Conservation (phyloP, 1,140 invertebrate species). For the Pseudomyrmex flavicornis region DNA sequence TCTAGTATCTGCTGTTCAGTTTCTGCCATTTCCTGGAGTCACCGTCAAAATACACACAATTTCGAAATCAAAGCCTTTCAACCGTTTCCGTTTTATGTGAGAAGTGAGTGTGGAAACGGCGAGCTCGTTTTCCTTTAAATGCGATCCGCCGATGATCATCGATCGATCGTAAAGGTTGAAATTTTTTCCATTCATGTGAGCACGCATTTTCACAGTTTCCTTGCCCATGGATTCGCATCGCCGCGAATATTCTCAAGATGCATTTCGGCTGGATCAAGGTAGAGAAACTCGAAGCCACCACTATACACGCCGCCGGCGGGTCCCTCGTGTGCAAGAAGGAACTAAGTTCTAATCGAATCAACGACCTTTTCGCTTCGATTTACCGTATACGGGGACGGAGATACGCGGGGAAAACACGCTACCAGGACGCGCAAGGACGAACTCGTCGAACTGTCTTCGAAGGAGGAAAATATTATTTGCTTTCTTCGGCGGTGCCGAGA, state of each 20-base stretch:
- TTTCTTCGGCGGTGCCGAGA: constrained; percentile 28
- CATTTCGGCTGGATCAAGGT: constrained; percentile 36
- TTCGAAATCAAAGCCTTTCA: constrained; percentile 42
- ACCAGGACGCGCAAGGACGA: constrained; percentile 52
- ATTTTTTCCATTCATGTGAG: neutral
- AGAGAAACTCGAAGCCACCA: constrained; percentile 61
- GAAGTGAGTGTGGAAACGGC: neutral
- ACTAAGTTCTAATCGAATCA: constrained; percentile 78
- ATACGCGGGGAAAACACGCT: neutral
- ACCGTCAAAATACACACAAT: constrained; percentile 50
- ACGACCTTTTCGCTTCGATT: constrained; percentile 69
- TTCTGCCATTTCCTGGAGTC: constrained; percentile 40
- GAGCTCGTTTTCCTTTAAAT: neutral
- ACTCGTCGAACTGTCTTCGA: constrained; percentile 67
- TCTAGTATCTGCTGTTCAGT: constrained; percentile 38
- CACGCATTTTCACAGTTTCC: constrained; percentile 9
- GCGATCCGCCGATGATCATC: constrained; percentile 22
- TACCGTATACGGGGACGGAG: constrained; percentile 45
- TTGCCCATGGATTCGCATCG: constrained; percentile 1
- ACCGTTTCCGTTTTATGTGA: constrained; percentile 7
- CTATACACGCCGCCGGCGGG: constrained; percentile 37
- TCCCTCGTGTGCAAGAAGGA: constrained; percentile 70
- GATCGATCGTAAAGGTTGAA: neutral
- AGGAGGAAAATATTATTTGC: constrained; percentile 67
- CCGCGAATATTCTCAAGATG: constrained; percentile 53